Evolutionary conservation across 37 sponge, comb jelly and placozoan genomes (phyloP), one percentile per base, ranked within the genome.

Genomic region (Hormiphora californensis): DNA sequence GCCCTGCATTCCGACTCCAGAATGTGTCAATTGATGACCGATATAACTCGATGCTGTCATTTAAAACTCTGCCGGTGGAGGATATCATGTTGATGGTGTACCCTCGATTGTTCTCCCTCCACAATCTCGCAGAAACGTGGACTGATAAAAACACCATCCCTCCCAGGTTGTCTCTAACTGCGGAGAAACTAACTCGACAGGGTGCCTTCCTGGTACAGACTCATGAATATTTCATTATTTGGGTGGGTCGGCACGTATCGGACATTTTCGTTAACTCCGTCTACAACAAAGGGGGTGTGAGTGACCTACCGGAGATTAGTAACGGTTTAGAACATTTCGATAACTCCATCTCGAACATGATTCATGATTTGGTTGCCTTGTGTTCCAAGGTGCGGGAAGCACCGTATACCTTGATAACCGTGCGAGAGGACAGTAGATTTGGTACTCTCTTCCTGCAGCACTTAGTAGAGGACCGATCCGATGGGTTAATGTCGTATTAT

Each of bases 401-500:
- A 3, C 33, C 85, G 0, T 81, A 33, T 39, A 21, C 21, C 22
- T n/a, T 54, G 33, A 22, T 73, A 15, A 30, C 34, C 34, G 69
- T 44, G 35, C 92, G 93, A 67, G 98, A 96, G 88, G 90, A 89
- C 85, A 88, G 93, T 46, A 90, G 90, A 15, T 55, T 81, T 44
- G 86, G 93, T 21, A 39, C 89, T 46, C 59, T 89, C 39, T 92
- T 96, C 34, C 69, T 91, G 59, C 91, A 92, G 8, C 87, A 90
- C 37, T 54, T 96, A n/a, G 87, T 96, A 32, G 94, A 96, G n/a
- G 98, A 94, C 87, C 73, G 89, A 39, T 91, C 94, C 54, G 98
- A 96, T 35, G 88, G 73, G 32, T 89, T 87, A 0, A 94, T 94
- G 5, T 91, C 98, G 2, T 96, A 96, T 63, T 94, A 92, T 88